phyloP scores from a whole-genome alignment of 2,113 vertebrate genomes.

The Chunga burmeisteri region DNA sequence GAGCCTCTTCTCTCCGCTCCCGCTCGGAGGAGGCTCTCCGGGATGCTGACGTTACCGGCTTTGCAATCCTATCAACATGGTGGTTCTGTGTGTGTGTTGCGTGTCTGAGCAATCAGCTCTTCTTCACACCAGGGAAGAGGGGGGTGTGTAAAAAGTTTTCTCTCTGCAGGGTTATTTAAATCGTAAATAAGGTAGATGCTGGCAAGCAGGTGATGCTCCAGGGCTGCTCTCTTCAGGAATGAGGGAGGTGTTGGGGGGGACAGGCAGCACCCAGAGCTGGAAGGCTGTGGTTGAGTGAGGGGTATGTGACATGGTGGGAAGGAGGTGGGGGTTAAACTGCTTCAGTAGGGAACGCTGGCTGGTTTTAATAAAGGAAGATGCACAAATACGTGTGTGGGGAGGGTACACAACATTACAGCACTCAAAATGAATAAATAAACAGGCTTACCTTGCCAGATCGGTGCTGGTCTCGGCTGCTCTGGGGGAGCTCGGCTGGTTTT shows the following conservation, averaged over 20 bases:
- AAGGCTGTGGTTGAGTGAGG: not conserved
- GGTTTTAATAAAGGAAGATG: not conserved
- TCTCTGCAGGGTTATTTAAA: not conserved
- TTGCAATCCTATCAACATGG: not conserved
- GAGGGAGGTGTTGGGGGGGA: not conserved
- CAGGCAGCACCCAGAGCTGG: not conserved
- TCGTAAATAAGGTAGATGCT: not conserved
- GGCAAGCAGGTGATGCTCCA: not conserved
- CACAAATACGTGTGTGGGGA: not conserved
- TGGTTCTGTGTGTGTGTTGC: not conserved
- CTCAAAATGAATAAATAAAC: not conserved
- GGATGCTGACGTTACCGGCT: constrained; percentile 49
- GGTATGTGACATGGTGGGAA: not conserved
- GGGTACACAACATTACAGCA: not conserved
- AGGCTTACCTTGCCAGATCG: not conserved
- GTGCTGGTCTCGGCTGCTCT: not conserved
- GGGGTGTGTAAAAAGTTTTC: not conserved
- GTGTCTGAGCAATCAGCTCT: not conserved
- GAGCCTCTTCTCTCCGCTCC: not conserved
- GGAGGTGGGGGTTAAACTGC: not conserved
- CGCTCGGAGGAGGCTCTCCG: constrained; percentile 46
- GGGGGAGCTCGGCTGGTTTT: not conserved
- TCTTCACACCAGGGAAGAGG: not conserved
- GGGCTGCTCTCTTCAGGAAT: not conserved
- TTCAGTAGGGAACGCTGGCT: not conserved